Conservation (phyloP, 2,113 vertebrate species). For the Tamias sibiricus region DNA sequence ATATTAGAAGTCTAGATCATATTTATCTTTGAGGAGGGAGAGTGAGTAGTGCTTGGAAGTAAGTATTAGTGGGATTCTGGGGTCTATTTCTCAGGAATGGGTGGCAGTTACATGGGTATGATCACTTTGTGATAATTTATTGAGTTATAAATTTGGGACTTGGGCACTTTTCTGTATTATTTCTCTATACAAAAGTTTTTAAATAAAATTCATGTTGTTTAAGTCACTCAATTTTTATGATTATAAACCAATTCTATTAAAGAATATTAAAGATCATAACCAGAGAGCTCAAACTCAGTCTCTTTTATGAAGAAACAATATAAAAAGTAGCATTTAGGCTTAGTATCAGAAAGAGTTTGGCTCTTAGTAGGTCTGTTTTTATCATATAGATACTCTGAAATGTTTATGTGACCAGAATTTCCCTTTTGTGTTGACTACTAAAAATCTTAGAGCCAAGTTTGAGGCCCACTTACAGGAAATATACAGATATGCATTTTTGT, state of each 20-base stretch:
- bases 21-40: background rate
- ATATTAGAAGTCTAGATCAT: background rate
- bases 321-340: background rate
- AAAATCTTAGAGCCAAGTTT: background rate
- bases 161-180: background rate
- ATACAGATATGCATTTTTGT: background rate
- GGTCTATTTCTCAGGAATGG: background rate
- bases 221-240: conserved; percentile 25
- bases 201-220: background rate
- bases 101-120: no score
- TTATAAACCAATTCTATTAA: background rate
- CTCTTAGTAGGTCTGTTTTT: background rate
- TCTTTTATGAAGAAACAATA: background rate
- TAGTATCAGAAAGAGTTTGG: background rate
- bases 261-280: conserved; percentile 3
- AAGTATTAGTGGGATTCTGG: background rate
- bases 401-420: background rate
- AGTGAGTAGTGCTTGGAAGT: background rate
- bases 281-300: background rate
- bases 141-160: background rate
- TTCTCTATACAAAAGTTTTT: background rate
- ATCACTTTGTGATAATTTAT: background rate
- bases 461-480: background rate
- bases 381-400: background rate
- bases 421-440: background rate